Conservation (phyloP, 2,888 invertebrate genomes). For the Parnassius smintheus region DNA sequence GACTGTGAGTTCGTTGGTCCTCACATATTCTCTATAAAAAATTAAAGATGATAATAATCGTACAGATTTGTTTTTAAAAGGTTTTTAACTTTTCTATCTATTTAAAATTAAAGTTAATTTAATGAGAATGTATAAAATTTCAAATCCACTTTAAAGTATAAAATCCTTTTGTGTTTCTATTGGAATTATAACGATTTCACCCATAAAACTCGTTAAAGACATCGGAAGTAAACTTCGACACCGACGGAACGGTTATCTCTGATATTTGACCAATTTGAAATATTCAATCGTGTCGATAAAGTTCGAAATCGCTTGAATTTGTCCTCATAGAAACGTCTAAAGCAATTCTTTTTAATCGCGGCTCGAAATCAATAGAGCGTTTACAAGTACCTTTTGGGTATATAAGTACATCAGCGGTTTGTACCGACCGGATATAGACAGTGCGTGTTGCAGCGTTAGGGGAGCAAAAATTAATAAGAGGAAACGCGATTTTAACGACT, state of each 20-base stretch:
- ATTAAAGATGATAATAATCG: no score
- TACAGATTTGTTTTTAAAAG: no score
- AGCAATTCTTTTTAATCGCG: slow-evolving; percentile 14
- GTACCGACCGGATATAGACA: slow-evolving; percentile 45
- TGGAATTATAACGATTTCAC: slow-evolving; percentile 10
- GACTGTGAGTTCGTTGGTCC: no score
- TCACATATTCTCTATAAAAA: no score
- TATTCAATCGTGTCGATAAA: neutral
- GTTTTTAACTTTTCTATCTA: no score
- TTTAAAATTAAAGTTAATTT: no score
- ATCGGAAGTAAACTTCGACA: slow-evolving; percentile 2
- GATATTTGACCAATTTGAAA: slow-evolving; percentile 25
- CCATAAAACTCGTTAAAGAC: slow-evolving; percentile 18
- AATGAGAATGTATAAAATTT: no score
- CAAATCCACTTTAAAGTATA: neutral
- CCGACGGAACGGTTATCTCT: slow-evolving; percentile 9
- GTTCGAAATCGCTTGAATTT: neutral
- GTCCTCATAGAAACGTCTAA: neutral
- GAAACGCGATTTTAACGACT: slow-evolving; percentile 43
- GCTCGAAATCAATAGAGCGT: slow-evolving; percentile 51
- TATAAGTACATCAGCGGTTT: slow-evolving; percentile 48
- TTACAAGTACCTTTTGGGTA: slow-evolving; percentile 51
- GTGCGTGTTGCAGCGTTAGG: slow-evolving; percentile 44
- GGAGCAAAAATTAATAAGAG: slow-evolving; percentile 59
- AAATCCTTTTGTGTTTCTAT: neutral